Evolutionary conservation across 2,888 invertebrate genomes (phyloP), one percentile per base, ranked within the genome.

Genomic region (Lasioglossum vierecki): DNA sequence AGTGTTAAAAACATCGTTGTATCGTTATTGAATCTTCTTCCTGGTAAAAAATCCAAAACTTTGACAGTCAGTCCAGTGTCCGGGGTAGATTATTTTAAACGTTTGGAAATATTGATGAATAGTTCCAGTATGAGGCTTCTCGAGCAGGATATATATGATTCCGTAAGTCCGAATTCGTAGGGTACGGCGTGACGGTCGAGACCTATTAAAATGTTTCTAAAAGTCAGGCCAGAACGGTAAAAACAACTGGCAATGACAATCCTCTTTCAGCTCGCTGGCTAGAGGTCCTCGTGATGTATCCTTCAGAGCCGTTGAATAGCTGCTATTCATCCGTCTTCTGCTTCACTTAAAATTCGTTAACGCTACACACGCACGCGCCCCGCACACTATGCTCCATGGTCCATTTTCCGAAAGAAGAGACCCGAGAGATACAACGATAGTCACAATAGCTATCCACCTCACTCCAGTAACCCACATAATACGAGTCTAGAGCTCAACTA

Each of bases 311-410:
- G 26, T 63, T 63, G 63, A 63, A 63, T 35, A 63, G 63, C 30
- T 26, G 63, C 63, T 30, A 63, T 63, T 63, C 63, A 63, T 26
- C 30, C 63, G 63, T 63, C 41, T 71, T 41, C 41, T 39, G 41
- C 39, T 71, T 71, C 71, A 39, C 39, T 71, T 11, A 22, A 71
- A 41, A 71, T 71, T 71, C 71, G 71, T 41, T 71, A 63, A 63
- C 63, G 63, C 30, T 63, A 18, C 63, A 30, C 63, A 30, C 63
- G 30, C 26, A 30, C 30, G 63, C 15, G 15, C 26, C 18, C 30
- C 63, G 30, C 63, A 30, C 63, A 26, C 60, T 57, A 22, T 13
- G 63, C 30, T 26, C 63, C 63, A 15, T 30, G 63, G 63, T 60
- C 60, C 60, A 60, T 60, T 60, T 60, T 26, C 60, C 60, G 26